These are phyloP conservation scores for Centropristis striata DNA, from an alignment of 2,113 vertebrate genomes.

Conservation along the genomic window DNA sequence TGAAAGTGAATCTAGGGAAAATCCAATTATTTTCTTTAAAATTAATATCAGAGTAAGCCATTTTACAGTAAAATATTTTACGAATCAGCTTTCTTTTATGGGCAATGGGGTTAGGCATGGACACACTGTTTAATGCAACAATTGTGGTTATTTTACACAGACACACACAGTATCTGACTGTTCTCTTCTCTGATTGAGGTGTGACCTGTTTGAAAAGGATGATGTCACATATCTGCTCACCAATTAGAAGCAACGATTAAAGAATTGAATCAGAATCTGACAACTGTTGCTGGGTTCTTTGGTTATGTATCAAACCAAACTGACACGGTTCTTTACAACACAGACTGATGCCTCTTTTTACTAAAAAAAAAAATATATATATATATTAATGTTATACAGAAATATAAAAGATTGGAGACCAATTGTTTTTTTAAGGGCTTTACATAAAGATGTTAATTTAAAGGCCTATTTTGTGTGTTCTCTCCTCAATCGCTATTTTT, in stretches of 20 bases:
- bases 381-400: background rate
- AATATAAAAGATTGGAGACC: background rate
- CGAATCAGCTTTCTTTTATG: no score
- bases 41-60: background rate
- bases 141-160: conserved; percentile 6
- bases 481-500: no score
- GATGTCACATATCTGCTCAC: conserved; percentile 27
- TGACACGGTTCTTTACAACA: background rate
- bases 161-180: background rate
- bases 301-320: background rate
- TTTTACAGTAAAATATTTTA: no score
- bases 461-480: no score
- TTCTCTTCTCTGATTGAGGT: background rate
- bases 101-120: no score
- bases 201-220: conserved; percentile 2
- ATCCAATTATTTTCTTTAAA: background rate
- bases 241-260: conserved; percentile 3
- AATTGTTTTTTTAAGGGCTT: background rate
- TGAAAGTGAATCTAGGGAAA: background rate
- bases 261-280: background rate
- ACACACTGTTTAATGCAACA: no score
- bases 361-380: background rate
- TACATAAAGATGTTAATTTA: no score
- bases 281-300: background rate
- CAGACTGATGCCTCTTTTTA: no score